Evolutionary conservation across 1,140 invertebrate genomes (phyloP), one percentile per base, ranked within the genome.

Genomic region (Aphaenogaster ashmeadi): DNA sequence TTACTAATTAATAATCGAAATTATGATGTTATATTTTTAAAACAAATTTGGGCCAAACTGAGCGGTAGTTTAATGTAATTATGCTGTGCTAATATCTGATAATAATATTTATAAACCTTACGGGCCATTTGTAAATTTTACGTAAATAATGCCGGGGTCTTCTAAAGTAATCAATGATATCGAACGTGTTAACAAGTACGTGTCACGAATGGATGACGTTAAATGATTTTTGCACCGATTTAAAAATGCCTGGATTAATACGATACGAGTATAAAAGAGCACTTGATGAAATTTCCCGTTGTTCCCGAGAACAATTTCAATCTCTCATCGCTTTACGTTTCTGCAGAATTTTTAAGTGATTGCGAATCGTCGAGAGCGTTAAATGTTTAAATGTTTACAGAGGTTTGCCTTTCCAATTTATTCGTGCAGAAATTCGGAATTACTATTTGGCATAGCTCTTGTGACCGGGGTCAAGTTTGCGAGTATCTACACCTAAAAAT

Each of bases 381-480:
- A 36, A 38, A 36, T 38, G 54, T 74, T 80, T 41, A 41, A 81
- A 47, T 58, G 15, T 74, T 60, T 38, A 74, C 52, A n/a, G 8
- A 60, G 33, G 41, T 54, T 81, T 56, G 21, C 15, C 50, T 50
- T 74, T 47, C n/a, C 41, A 74, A 83, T 83, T 83, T 52, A 79
- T 67, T 15, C 18, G 33, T 41, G 38, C 11, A 21, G 41, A 44
- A 33, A 36, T 9, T n/a, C 15, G 13, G 21, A 47, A 69, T 44
- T 60, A n/a, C 41, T 58, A 47, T 47, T 56, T 44, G n/a, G 5
- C 5, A 44, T 11, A 8, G 8, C 15, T 44, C 27, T 21, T 15
- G 66, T 18, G 38, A 33, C 3, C 9, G n/a, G 3, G 64, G 11
- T 66, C 27, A 47, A 78, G 15, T 75, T 56, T 75, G 41, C 41